These are phyloP conservation scores for Trilocha varians DNA, from an alignment of 2,888 invertebrate genomes.

Conservation along the genomic window DNA sequence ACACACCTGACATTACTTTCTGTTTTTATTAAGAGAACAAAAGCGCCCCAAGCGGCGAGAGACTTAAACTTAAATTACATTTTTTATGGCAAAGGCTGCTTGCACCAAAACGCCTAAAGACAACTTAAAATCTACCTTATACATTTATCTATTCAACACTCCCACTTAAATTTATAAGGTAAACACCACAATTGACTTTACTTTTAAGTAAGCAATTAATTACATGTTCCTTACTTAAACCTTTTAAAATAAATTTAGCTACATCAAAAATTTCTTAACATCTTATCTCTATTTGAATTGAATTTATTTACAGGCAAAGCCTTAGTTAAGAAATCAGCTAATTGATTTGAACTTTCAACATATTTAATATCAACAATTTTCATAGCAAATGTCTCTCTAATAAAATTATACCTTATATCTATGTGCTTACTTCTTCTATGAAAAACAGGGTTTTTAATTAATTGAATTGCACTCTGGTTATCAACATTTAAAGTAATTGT, in stretches of 20 bases:
- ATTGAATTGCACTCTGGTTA: constrained; percentile 18
- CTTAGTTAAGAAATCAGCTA: constrained; percentile 2
- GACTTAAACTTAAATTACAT: too few species aligned
- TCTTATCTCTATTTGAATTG: constrained; percentile 1
- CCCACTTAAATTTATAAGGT: constrained; percentile 2
- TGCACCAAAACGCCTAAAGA: too few species aligned
- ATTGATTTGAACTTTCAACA: constrained; percentile 1
- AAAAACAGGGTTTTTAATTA: constrained; percentile 19
- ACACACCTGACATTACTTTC: too few species aligned
- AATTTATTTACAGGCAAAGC: constrained; percentile 2
- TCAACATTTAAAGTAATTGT: constrained; percentile 10
- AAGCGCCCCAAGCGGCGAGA: too few species aligned
- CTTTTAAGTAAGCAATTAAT: neutral
- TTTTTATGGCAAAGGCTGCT: too few species aligned
- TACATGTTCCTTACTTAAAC: neutral
- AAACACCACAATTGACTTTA: neutral
- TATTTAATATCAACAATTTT: constrained; percentile 5
- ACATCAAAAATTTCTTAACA: neutral
- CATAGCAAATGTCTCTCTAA: constrained; percentile 14
- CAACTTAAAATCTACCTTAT: neutral
- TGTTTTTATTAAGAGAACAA: too few species aligned
- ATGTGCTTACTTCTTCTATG: constrained; percentile 19
- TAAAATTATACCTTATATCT: constrained; percentile 18
- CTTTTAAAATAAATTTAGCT: neutral
- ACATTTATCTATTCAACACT: constrained; percentile 2